Percentiles rank a stretch among this genome's conserved stretches.
These are phyloP conservation scores for Agonum fuliginosum DNA, from an alignment of 2,888 invertebrate genomes.

Conservation along the genomic window DNA sequence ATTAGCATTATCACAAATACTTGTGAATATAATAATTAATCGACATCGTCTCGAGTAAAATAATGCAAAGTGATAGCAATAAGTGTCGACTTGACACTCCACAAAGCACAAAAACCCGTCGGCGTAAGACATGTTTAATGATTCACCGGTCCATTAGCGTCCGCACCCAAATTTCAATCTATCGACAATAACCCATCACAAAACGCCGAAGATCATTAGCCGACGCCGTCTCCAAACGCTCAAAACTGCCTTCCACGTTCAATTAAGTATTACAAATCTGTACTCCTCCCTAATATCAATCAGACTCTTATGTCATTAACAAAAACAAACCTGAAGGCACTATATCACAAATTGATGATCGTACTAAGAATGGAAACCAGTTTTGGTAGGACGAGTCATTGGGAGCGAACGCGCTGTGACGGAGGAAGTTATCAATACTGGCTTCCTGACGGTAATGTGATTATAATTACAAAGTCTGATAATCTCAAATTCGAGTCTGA, in stretches of 20 bases:
- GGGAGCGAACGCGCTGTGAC: neutral
- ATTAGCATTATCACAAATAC: neutral
- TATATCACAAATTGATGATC: constrained; percentile 68
- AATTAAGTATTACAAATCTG: constrained; percentile 70
- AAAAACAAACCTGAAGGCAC: constrained; percentile 70
- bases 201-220: constrained; percentile 51
- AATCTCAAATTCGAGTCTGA: constrained; percentile 69
- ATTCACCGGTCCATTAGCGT: constrained; percentile 5
- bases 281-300: constrained; percentile 70
- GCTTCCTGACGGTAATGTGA: constrained; percentile 69
- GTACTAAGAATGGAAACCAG: constrained; percentile 64
- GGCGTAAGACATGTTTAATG: constrained; percentile 4
- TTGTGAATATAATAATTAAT: neutral
- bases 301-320: constrained; percentile 70
- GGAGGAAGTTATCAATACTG: constrained; percentile 60
- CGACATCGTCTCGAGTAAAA: neutral
- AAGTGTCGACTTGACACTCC: neutral
- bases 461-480: constrained; percentile 72
- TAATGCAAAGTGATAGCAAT: neutral
- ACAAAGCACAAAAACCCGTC: neutral
- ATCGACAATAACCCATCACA: constrained; percentile 43
- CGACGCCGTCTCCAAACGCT: constrained; percentile 47
- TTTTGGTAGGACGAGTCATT: constrained; percentile 61
- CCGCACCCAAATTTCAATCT: constrained; percentile 31
- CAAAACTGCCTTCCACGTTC: constrained; percentile 67